Conservation (phyloP, 2,888 invertebrate species). For the Scaptomyza parva region DNA sequence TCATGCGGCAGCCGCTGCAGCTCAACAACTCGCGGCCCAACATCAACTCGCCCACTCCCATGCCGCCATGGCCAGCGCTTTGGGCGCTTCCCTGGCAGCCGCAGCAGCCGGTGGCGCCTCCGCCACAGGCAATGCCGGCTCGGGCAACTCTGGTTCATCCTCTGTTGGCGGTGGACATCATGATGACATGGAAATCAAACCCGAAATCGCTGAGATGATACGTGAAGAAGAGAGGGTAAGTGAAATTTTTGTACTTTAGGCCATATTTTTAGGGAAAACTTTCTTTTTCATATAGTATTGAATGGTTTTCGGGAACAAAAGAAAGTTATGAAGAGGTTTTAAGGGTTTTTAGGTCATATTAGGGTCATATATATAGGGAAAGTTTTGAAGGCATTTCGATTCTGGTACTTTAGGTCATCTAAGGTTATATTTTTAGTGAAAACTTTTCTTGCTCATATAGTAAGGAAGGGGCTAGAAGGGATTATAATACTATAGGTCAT, state of each 20-base stretch:
- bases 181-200: conserved; percentile 96
- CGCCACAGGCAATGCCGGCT: conserved; percentile 69
- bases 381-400: too few species aligned
- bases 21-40: conserved; percentile 80
- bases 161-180: conserved; percentile 84
- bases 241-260: too few species aligned
- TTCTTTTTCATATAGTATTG: too few species aligned
- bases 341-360: too few species aligned
- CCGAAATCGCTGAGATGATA: conserved; percentile 97
- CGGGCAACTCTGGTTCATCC: conserved; percentile 46
- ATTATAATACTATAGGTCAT: too few species aligned
- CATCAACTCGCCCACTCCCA: conserved; percentile 82
- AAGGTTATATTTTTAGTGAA: too few species aligned
- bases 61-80: conserved; percentile 82
- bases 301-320: too few species aligned
- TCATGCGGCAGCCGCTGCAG: conserved; percentile 78
- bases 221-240: conserved; percentile 97
- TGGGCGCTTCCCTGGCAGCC: conserved; percentile 79
- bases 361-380: too few species aligned
- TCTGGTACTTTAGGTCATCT: too few species aligned
- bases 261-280: background rate
- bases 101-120: conserved; percentile 81
- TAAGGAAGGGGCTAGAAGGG: too few species aligned
- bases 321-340: too few species aligned
- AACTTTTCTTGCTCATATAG: too few species aligned